phyloP scores from a whole-genome alignment of 2,113 vertebrate species.

The Caranx melampygus region DNA sequence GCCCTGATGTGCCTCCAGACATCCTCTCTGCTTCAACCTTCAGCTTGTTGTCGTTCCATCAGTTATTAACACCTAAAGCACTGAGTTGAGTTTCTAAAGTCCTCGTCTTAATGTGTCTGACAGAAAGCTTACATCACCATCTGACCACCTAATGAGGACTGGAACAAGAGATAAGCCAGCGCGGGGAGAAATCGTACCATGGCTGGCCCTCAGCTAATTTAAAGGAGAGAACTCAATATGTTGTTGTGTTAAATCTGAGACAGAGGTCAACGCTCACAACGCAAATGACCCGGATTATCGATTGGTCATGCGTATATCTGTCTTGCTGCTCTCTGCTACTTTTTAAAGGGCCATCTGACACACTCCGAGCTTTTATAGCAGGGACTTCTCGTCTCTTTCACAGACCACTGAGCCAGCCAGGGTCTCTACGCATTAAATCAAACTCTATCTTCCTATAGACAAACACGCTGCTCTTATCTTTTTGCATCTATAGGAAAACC shows the following conservation, averaged over 20 bases:
- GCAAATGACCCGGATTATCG: slow-evolving; percentile 22
- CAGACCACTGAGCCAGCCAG: not conserved
- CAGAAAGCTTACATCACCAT: not conserved
- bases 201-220: slow-evolving; percentile 7
- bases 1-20: not conserved
- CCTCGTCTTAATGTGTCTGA: not conserved
- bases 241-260: not conserved
- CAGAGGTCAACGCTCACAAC: slow-evolving; percentile 14
- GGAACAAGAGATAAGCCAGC: slow-evolving; percentile 13
- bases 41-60: not conserved
- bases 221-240: slow-evolving; percentile 24
- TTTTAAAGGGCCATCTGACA: not conserved
- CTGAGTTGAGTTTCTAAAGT: not conserved
- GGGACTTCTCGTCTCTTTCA: not conserved
- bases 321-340: not conserved
- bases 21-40: not conserved
- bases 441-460: not conserved
- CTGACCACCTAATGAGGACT: slow-evolving; percentile 15
- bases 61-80: not conserved
- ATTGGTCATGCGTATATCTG: not conserved
- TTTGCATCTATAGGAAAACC: no score
- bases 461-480: not conserved
- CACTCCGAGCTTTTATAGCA: not conserved
- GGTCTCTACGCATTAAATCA: no score
- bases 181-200: not conserved